Base-by-base conservation (phyloP, 2,113 vertebrate species). In the Cromileptes altivelis region DNA sequence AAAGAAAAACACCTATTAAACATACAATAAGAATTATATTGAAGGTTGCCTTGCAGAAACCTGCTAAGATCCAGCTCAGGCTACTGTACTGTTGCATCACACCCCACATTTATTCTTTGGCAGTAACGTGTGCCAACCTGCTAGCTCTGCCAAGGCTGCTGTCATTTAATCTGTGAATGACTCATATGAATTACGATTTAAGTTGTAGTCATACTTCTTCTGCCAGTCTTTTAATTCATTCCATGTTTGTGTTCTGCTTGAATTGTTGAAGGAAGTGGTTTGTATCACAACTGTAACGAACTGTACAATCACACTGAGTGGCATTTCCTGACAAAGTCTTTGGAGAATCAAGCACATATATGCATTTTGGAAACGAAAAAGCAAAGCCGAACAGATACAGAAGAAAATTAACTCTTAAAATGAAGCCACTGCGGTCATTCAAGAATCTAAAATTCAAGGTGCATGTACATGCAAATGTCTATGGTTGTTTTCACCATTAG, bases 141-240 rank as follows among this genome's bases (percentile, higher is more conserved):
- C 55, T 1, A 3, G 19, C 18, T 27, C 49, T 55, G 49, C 45
- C 55, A 47, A n/a, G 18, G 27, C 33, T 64, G 14, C 33, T 18
- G 30, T 6, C 23, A 67, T 73, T 58, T 47, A 58, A 58, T 72
- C 17, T 50, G 25, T 61, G 21, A 49, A 70, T 62, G 57, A 79
- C 2, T 53, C 76, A 53, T 58, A 65, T 6, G 40, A 75, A 6
- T 18, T 30, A 4, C 50, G 27, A 68, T 55, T 37, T 37, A 37
- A 6, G 6, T 37, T 15, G 6, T 56, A 55, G 57, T 63, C 2
- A 18, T 40, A 18, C 71, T 60, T 27, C 3, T 42, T 55, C n/a
- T 27, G 33, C 11, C 21, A 13, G 50, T 40, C 19, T 30, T 21
- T 27, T 21, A 27, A 52, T 60, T 45, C 1, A 42, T 52, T 37